These are phyloP conservation scores for Nycticorax nycticorax DNA, from an alignment of 2,113 vertebrate species.

Conservation along the genomic window DNA sequence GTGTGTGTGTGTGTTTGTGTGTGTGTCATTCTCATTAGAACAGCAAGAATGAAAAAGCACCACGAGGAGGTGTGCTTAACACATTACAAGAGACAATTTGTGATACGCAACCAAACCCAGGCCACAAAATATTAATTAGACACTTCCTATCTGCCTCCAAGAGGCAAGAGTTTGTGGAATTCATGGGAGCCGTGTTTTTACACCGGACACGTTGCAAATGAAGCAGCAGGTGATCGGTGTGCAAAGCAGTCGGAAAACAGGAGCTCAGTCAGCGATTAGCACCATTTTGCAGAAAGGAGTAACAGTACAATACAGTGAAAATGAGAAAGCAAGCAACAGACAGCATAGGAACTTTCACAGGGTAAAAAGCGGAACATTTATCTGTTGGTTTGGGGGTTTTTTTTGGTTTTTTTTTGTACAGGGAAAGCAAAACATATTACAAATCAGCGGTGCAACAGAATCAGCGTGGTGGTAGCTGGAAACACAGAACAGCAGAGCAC, in stretches of 20 bases:
- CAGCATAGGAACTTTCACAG: constrained; percentile 41
- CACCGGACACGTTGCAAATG: background rate
- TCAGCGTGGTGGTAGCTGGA: background rate
- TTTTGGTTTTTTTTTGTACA: background rate
- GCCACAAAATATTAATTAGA: constrained; percentile 88
- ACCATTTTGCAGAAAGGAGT: constrained; percentile 40
- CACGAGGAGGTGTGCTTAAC: constrained; percentile 75
- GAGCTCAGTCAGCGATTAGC: constrained; percentile 28
- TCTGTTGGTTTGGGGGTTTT: background rate
- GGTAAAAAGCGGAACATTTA: background rate
- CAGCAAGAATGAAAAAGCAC: constrained; percentile 83
- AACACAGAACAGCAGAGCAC: background rate
- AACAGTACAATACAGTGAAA: constrained; percentile 29
- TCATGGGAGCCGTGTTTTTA: background rate
- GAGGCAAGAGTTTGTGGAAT: constrained; percentile 37
- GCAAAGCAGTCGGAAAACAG: constrained; percentile 45
- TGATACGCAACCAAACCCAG: constrained; percentile 81
- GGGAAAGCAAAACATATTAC: background rate
- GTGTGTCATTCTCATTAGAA: constrained; percentile 74
- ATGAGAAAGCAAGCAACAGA: background rate
- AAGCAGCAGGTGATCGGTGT: constrained; percentile 26
- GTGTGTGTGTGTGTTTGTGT: background rate
- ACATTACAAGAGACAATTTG: constrained; percentile 74
- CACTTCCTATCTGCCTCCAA: constrained; percentile 68
- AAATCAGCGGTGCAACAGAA: constrained; percentile 5